phyloP scores from a whole-genome alignment of 1,140 invertebrate genomes.

The Oryctes rhinoceros region DNA sequence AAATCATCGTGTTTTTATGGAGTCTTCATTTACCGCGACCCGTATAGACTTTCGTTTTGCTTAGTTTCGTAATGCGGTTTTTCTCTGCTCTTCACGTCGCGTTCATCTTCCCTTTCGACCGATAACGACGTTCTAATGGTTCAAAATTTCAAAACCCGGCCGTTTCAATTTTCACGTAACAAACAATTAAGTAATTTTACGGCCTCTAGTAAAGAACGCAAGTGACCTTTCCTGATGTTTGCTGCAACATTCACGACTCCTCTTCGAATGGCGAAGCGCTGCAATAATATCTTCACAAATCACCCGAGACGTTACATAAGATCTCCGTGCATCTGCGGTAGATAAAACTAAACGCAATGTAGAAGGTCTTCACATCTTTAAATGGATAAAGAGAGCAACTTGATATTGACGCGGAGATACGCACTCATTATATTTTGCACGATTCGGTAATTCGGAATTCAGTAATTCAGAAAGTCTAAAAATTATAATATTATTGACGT shows the following conservation, averaged over 20 bases:
- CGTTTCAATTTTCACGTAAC: background rate
- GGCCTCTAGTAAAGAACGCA: background rate
- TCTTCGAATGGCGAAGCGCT: background rate
- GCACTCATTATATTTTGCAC: no score
- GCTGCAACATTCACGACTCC: constrained; percentile 1
- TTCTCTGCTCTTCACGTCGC: background rate
- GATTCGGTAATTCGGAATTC: no score
- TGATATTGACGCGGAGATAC: no score
- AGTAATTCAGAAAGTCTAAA: no score
- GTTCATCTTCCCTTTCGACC: background rate
- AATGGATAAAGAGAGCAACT: background rate
- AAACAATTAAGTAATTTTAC: constrained; percentile 35
- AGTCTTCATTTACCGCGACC: background rate
- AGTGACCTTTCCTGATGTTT: constrained; percentile 20
- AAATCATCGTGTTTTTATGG: background rate
- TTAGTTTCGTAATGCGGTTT: background rate
- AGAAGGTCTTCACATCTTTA: background rate
- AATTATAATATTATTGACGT: no score
- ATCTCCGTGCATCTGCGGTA: background rate
- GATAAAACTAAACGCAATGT: background rate
- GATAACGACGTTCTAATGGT: background rate
- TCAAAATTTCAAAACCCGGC: background rate
- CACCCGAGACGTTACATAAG: background rate
- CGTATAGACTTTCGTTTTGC: background rate
- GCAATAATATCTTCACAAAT: background rate